Percentiles rank a stretch among this genome's conserved stretches.
These are phyloP conservation scores for Chironomus tepperi DNA, from an alignment of 1,140 invertebrate genomes.

Conservation along the genomic window DNA sequence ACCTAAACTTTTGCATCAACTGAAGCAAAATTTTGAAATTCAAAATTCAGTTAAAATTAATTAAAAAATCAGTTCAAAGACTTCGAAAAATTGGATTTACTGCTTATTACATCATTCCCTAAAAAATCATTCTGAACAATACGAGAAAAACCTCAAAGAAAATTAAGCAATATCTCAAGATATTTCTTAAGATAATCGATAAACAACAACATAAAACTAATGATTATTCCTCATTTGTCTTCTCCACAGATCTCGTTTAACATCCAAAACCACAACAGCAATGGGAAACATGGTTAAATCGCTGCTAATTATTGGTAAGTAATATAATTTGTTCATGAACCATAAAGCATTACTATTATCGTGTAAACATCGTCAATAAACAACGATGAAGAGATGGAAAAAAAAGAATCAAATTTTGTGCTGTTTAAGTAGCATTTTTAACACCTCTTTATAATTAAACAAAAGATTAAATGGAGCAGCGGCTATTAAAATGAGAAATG, in stretches of 20 bases:
- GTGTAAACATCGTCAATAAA: background rate
- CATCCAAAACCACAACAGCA: background rate
- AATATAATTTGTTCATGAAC: conserved; percentile 8
- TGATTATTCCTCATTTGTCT: background rate
- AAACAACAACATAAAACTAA: background rate
- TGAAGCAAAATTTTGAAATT: too few species aligned
- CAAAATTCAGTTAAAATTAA: too few species aligned
- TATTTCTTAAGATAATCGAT: too few species aligned
- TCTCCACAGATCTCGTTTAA: background rate
- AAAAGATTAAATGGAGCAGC: background rate
- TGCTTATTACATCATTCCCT: too few species aligned
- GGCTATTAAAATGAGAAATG: too few species aligned
- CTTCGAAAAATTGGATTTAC: too few species aligned
- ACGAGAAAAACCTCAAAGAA: too few species aligned
- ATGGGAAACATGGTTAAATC: conserved; percentile 16
- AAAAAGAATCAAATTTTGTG: too few species aligned
- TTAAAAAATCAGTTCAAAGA: too few species aligned
- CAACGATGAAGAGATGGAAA: background rate
- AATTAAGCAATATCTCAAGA: too few species aligned
- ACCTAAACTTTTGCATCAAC: too few species aligned
- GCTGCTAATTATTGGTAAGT: conserved; percentile 18
- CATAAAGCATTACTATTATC: conserved; percentile 11
- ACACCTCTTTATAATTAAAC: background rate
- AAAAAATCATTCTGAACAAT: too few species aligned
- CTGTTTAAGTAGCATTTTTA: background rate